Evolutionary conservation across 2,888 invertebrate genomes (phyloP).

Genomic region (Liodrosophila aerea): DNA sequence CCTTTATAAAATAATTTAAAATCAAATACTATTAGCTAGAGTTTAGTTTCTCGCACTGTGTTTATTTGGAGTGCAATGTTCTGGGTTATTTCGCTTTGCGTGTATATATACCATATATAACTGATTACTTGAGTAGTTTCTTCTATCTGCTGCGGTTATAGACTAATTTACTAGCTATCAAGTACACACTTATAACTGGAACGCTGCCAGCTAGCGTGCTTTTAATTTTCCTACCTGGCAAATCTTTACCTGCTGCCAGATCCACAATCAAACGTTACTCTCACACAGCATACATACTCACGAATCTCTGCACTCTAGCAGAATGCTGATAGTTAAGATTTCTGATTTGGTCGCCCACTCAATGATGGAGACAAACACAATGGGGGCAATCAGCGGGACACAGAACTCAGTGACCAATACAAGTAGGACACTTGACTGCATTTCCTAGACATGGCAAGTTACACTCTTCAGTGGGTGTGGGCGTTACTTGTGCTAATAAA

Average conservation of each 20-base stretch:
- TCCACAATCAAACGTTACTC: too few species aligned
- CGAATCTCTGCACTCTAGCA: constrained; percentile 33
- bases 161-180: constrained; percentile 66
- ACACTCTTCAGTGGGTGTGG: too few species aligned
- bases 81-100: too few species aligned
- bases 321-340: constrained; percentile 56
- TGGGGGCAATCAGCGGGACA: constrained; percentile 22
- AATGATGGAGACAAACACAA: constrained; percentile 28
- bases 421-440: too few species aligned
- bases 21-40: too few species aligned
- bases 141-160: constrained; percentile 57
- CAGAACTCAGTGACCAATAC: constrained; percentile 43
- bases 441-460: too few species aligned
- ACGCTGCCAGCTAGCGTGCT: constrained; percentile 42
- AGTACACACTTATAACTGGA: constrained; percentile 68
- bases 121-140: too few species aligned
- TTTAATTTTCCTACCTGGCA: constrained; percentile 11
- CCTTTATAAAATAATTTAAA: too few species aligned
- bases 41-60: too few species aligned
- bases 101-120: too few species aligned
- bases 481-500: too few species aligned
- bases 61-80: too few species aligned
- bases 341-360: constrained; percentile 35
- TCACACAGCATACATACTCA: neutral
- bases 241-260: neutral